A percentile compares a stretch with the other conserved stretches of the same genome.
Evolutionary conservation across 2,797 vertebrate species (phyloP).

Genomic region (Anabacerthia variegaticeps): DNA sequence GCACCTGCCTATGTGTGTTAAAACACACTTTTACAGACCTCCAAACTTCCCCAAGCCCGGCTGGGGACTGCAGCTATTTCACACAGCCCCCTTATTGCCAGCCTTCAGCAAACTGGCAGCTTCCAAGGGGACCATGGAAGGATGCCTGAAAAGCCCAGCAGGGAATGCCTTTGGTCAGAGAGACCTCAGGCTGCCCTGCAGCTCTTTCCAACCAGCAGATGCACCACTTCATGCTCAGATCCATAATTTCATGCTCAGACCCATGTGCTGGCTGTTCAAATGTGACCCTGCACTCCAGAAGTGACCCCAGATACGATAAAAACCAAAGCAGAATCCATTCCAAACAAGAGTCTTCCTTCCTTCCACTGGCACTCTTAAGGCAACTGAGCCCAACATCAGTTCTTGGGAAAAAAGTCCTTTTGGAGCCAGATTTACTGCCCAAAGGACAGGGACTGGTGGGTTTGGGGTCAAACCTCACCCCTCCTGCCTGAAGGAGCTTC

Average conservation of each 20-base stretch:
- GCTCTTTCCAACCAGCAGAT: neutral
- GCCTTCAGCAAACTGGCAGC: too few relatives aligned
- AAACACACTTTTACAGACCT: too few relatives aligned
- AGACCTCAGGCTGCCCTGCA: neutral
- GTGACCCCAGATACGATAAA: neutral
- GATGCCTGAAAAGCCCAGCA: neutral
- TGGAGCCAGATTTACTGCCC: neutral
- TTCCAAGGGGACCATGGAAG: too few relatives aligned
- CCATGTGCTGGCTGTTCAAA: neutral
- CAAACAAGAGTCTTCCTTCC: neutral
- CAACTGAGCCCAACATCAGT: neutral
- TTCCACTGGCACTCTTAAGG: accelerated
- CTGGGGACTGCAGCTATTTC: too few relatives aligned
- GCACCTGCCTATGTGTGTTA: too few relatives aligned
- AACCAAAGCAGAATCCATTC: neutral
- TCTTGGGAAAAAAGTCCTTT: neutral
- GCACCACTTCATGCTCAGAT: accelerated
- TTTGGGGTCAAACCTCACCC: neutral
- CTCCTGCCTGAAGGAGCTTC: accelerated
- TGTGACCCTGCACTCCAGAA: too few relatives aligned
- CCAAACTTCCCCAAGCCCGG: too few relatives aligned
- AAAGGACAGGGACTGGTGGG: neutral
- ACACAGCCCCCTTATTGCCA: too few relatives aligned
- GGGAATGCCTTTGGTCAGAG: neutral
- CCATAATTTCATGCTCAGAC: neutral